Conservation (phyloP, 1,140 invertebrate genomes). For the Elysia chlorotica region DNA sequence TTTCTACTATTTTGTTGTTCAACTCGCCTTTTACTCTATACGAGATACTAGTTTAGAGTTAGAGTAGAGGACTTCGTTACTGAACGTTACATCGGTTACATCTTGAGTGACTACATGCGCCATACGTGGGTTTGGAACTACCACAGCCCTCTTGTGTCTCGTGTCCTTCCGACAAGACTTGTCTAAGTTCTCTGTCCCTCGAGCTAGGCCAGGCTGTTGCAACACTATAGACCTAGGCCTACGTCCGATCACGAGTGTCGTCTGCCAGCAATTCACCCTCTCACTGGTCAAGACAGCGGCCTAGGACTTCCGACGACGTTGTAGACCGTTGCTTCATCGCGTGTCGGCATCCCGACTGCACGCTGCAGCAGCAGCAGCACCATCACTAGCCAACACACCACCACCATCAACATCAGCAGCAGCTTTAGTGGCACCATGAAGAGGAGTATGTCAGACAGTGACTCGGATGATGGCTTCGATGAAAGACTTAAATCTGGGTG, state of each 20-base stretch:
- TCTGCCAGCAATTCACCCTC: neutral
- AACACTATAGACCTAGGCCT: too few species aligned
- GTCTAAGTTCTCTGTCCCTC: too few species aligned
- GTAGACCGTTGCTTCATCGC: neutral
- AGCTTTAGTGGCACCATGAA: constrained; percentile 53
- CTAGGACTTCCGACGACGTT: neutral
- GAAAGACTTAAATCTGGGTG: constrained; percentile 62
- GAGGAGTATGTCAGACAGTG: constrained; percentile 61
- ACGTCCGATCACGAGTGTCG: neutral
- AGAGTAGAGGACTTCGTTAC: too few species aligned
- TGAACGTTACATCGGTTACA: neutral
- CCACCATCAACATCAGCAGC: neutral
- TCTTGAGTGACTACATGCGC: neutral
- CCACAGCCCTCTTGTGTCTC: too few species aligned
- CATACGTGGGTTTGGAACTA: too few species aligned
- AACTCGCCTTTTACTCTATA: too few species aligned
- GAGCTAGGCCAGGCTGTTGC: too few species aligned
- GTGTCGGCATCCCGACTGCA: neutral
- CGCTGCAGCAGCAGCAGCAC: too few species aligned
- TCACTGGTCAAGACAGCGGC: neutral
- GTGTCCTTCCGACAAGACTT: too few species aligned
- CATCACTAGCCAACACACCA: neutral
- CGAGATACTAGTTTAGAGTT: too few species aligned
- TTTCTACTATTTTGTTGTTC: too few species aligned
- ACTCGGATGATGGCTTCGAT: constrained; percentile 61